Percentiles rank a stretch among this genome's conserved stretches.
Evolutionary conservation across 2,113 vertebrate species (phyloP).

Genomic region (Semnornis frantzii): DNA sequence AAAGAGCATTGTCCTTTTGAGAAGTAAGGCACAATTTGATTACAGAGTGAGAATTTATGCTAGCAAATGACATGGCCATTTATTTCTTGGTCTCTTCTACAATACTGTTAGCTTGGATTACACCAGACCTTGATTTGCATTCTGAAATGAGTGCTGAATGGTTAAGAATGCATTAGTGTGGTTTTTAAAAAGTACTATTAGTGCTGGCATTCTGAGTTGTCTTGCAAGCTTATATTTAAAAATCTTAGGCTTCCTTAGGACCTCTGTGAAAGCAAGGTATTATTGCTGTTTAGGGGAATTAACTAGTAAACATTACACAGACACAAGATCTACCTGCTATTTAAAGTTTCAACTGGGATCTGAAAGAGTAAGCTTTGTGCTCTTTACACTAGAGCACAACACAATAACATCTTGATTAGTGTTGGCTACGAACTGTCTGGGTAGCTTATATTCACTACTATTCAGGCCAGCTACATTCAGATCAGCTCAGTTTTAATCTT

Average conservation of each 20-base stretch:
- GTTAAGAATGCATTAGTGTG: neutral
- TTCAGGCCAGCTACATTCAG: neutral
- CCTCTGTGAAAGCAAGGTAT: neutral
- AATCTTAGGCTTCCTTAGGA: neutral
- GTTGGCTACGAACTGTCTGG: neutral
- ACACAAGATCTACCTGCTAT: neutral
- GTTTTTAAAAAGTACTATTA: neutral
- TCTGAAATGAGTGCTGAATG: neutral
- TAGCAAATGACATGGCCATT: neutral
- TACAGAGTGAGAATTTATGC: neutral
- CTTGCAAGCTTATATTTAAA: neutral
- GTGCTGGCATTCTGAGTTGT: neutral
- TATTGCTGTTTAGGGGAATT: neutral
- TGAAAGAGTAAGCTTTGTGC: neutral
- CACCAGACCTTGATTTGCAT: neutral
- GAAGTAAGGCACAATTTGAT: neutral
- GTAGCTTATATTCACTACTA: neutral
- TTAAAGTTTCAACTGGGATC: constrained; percentile 12
- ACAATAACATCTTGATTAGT: constrained; percentile 33
- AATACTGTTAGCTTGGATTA: neutral
- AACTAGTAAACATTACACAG: neutral
- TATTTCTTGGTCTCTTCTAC: neutral
- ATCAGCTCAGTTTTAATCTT: constrained; percentile 46
- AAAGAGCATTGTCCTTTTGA: neutral
- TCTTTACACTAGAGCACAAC: neutral